Base-by-base conservation (phyloP, 2,888 invertebrate species). In the Nomada fabriciana region DNA sequence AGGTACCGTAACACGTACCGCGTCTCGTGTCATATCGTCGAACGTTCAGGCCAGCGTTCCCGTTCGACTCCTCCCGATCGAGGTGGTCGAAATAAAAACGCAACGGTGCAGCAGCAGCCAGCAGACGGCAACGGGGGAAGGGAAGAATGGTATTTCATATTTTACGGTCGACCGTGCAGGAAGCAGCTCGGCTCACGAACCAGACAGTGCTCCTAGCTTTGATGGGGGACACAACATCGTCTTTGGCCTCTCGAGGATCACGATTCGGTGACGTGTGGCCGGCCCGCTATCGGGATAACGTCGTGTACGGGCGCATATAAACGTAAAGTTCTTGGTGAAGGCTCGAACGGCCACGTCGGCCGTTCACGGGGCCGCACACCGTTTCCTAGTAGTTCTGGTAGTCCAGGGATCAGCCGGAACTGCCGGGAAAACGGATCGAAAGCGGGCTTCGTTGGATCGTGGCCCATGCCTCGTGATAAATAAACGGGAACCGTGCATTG, bases 221-320 rank as follows among this genome's bases (percentile, higher is more conserved):
- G 88, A 88, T 86, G 85, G 85, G 83, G 85, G 76, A 88, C 84
- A 80, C 82, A 84, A 88, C 88, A 86, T 86, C 86, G 83, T 82
- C 86, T 81, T 68, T 57, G 77, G 76, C 63, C 80, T 82, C 79
- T 75, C 80, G 85, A 86, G 88, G 88, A 91, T 91, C 91, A 91
- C 91, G 91, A 91, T 91, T 91, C 88, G 91, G 89, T 91, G 92
- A 92, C 92, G 89, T 91, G 90, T 91, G 89, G 89, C 86, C 80
- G 78, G 80, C 77, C 85, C 78, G 79, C 74, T 83, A 85, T 85
- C 87, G 74, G 73, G 83, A 71, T 78, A 89, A 85, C 86, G 86
- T 90, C 86, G 85, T 87, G 83, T 84, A 86, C 87, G 83, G 86
- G 71, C 86, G 83, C 89, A 85, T 83, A 91, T 90, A 89, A 90